Conservation (phyloP, 1,140 invertebrate species). For the Tetramorium alpestre region DNA sequence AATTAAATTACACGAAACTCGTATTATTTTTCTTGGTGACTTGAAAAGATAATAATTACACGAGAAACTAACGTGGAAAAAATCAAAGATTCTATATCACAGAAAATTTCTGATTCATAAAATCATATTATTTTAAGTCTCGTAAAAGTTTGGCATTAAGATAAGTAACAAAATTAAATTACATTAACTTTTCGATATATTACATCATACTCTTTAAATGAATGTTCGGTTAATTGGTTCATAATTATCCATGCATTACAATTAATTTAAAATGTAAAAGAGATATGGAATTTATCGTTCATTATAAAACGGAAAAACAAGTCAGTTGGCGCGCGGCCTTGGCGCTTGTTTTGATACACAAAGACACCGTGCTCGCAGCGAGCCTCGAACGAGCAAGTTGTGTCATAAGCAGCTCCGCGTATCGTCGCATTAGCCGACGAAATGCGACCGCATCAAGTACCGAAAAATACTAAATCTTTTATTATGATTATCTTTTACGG, state of each 20-base stretch:
- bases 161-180: not conserved
- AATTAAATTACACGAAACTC: not conserved
- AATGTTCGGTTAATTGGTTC: not conserved
- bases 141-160: not conserved
- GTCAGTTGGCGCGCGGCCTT: not conserved
- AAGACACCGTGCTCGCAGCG: not conserved
- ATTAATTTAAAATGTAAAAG: not conserved
- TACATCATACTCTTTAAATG: not conserved
- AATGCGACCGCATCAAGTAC: not conserved
- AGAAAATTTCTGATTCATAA: not conserved
- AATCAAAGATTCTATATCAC: not conserved
- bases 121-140: not conserved
- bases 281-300: not conserved
- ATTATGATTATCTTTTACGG: not conserved
- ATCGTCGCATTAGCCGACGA: not conserved
- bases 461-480: not conserved
- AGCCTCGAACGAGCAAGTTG: not conserved
- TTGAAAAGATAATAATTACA: too few relatives aligned
- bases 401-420: not conserved
- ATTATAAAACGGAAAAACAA: not conserved
- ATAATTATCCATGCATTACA: not conserved
- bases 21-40: not conserved
- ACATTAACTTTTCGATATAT: not conserved
- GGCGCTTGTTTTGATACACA: not conserved
- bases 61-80: not conserved